A percentile compares a stretch with the other conserved stretches of the same genome.
phyloP scores from a whole-genome alignment of 2,113 vertebrate genomes.

The Spilogale gracilis region DNA sequence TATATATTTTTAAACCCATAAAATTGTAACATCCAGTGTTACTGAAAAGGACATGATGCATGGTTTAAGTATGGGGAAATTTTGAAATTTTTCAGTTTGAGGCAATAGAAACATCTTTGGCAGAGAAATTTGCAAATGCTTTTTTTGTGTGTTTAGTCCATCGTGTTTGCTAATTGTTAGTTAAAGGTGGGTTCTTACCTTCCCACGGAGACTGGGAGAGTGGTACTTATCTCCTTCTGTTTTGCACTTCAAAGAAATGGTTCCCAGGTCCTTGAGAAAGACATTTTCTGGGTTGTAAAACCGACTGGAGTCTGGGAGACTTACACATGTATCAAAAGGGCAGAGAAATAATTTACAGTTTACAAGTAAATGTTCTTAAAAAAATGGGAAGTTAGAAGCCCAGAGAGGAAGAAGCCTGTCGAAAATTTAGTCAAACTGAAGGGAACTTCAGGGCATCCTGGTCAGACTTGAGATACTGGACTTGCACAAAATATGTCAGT shows the following conservation, averaged over 20 bases:
- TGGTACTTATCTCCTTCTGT: not conserved
- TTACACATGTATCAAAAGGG: not conserved
- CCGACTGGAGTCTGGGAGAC: not conserved
- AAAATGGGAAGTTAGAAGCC: not conserved
- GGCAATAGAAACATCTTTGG: not conserved
- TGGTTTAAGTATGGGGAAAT: not conserved
- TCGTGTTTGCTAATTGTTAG: not conserved
- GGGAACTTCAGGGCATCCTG: not conserved
- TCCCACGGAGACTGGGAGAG: not conserved
- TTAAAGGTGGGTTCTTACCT: not conserved
- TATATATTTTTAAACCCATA: not conserved
- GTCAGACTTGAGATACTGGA: not conserved
- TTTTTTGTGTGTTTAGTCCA: not conserved
- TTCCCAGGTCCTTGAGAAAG: not conserved
- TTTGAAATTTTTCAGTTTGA: not conserved
- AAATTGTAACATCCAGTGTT: not conserved
- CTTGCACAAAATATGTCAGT: not conserved
- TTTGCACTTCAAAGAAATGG: not conserved
- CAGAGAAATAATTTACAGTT: not conserved
- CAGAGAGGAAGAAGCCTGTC: not conserved
- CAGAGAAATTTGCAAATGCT: not conserved
- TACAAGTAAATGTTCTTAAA: not conserved
- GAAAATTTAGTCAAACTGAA: not conserved
- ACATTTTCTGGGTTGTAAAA: not conserved
- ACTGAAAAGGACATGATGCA: not conserved